Evolutionary conservation across 2,888 invertebrate genomes (phyloP), one percentile per base, ranked within the genome.

Genomic region (Tridacna gigas): DNA sequence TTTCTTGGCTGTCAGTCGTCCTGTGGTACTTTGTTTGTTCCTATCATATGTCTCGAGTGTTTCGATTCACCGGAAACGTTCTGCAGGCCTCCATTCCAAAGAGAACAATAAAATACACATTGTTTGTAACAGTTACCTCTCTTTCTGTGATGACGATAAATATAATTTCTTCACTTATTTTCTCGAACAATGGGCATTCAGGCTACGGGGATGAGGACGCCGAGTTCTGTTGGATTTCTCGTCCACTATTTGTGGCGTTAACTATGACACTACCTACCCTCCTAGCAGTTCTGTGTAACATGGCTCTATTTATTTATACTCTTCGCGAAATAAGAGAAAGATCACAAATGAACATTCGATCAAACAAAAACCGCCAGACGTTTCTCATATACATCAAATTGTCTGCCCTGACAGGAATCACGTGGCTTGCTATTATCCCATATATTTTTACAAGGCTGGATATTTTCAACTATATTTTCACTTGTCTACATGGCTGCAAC

Each of bases 341-440:
- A n/a, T 13, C 45, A 9, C 4, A 75, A n/a, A 47, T 37, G 13
- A 47, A 71, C 22, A 22, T 71, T 4, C 13, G 25, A 45, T 75
- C 75, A 18, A 61, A 61, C 45, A 61, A 45, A 37, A 61, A 75
- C 45, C 22, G 75, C 45, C 61, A 75, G 45, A 47, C 63, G 0
- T 63, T 75, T 47, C 45, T 47, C n/a, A 75, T 75, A 26, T 75
- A 75, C 63, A 45, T 75, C n/a, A 75, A 75, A 63, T 47, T 75
- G 1, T 75, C 75, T 7, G 63, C 45, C 15, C 45, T 75, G 25
- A 63, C 63, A 22, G 75, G 75, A n/a, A 47, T 75, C 0, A 75
- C 75, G 12, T 75, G 75, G 75, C 45, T 63, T 11, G 45, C 48
- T 12, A 45, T 61, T 0, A 45, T 75, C 1, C 63, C 63, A 0